Base-by-base conservation (phyloP, 2,113 vertebrate species). In the Andinoacara biseriatus region DNA sequence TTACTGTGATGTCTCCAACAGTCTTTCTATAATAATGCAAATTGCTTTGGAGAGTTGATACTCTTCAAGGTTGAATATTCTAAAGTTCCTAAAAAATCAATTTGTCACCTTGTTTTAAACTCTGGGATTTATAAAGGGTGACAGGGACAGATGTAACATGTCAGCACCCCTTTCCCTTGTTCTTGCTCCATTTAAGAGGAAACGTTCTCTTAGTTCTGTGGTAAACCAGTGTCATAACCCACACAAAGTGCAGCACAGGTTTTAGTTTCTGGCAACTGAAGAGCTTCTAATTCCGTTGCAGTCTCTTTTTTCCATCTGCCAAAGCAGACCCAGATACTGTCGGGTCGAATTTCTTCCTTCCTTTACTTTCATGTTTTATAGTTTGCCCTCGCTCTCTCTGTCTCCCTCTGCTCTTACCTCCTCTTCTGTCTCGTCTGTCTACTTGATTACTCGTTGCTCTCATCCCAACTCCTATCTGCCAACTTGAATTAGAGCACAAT, bases 401-500 rank as follows among this genome's bases (percentile, higher is more conserved):
- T 58, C 58, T 74, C 33, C 56, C 56, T 63, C 29, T 82, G 43
- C 49, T 65, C 49, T 74, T 88, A 60, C 54, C 38, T 74, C 69
- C 31, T 59, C 78, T 40, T 63, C 76, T 65, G 54, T 60, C 78
- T 78, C 18, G 2, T 86, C 85, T 90, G 86, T 91, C 89, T 87
- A 69, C 74, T 83, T 90, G 89, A 93, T 93, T 88, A 82, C 77
- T 78, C 67, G 4, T 86, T 49, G 85, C 82, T 90, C 80, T 89
- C 87, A 80, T 87, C 86, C 84, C 2, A 14, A 87, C 75, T 90
- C 84, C 74, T 76, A 75, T 87, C 87, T 88, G 90, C 85, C 92
- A 89, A 79, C 86, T 86, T 82, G 86, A 91, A 89, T 93, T 91
- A 90, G 80, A 89, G 78, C 57, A 62, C 78, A 77, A 72, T 81